Conservation (phyloP, 2,113 vertebrate species). For the Rissa tridactyla region DNA sequence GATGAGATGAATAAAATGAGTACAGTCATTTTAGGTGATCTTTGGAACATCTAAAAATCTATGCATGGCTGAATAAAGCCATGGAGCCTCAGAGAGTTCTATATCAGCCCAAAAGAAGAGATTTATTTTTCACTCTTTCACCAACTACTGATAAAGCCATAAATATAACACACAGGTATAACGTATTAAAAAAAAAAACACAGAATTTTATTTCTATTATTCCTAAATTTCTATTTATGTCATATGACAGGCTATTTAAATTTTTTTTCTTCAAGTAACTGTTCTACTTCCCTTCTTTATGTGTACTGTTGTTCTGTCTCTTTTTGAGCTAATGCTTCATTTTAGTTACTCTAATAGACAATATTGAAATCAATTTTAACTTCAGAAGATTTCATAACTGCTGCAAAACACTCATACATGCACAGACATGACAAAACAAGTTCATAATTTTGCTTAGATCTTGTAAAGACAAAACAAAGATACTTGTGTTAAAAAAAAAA, state of each 20-base stretch:
- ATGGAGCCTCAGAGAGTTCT: background rate
- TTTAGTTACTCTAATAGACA: background rate
- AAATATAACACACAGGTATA: background rate
- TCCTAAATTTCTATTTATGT: background rate
- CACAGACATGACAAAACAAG: background rate
- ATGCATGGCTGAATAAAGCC: background rate
- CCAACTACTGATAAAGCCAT: background rate
- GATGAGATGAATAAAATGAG: slow-evolving; percentile 41
- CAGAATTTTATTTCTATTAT: background rate
- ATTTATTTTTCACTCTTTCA: background rate
- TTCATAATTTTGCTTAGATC: background rate
- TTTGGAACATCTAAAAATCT: background rate
- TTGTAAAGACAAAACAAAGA: slow-evolving; percentile 16
- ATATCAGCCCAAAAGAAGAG: background rate
- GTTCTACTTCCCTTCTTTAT: background rate
- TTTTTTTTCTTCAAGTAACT: background rate
- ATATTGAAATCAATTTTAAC: background rate
- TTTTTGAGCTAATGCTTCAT: background rate
- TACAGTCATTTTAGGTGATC: background rate
- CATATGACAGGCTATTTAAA: background rate
- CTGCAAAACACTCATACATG: background rate
- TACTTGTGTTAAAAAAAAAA: background rate
- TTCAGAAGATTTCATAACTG: background rate
- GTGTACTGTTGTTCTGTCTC: background rate
- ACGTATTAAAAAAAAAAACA: background rate